These are phyloP conservation scores for Chloroclysta siterata DNA, from an alignment of 2,888 invertebrate species.

Conservation along the genomic window DNA sequence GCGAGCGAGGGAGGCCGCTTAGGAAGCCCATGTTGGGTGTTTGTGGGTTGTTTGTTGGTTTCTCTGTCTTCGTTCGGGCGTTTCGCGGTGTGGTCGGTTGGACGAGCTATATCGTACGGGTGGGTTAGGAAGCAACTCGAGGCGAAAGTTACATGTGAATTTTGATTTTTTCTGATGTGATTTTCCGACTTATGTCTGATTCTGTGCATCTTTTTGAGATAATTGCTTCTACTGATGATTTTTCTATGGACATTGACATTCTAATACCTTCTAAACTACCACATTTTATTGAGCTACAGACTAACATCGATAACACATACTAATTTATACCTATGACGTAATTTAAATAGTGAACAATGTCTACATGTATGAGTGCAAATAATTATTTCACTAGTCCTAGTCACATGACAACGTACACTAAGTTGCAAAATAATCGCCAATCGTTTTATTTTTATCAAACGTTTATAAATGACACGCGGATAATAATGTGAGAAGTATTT, in stretches of 20 bases:
- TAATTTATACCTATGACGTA: not conserved
- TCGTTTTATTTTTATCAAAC: not conserved
- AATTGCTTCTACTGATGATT: not conserved
- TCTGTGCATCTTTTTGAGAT: conserved; percentile 47
- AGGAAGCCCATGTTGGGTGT: conserved; percentile 67
- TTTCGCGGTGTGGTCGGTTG: conserved; percentile 47
- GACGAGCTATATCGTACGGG: conserved; percentile 42
- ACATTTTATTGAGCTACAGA: conserved; percentile 6
- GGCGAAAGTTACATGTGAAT: conserved; percentile 60
- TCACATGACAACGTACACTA: conserved; percentile 26
- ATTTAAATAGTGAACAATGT: conserved; percentile 1
- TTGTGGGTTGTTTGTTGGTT: conserved; percentile 43
- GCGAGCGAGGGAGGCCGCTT: conserved; percentile 74
- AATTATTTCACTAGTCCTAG: conserved; percentile 15
- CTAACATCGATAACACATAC: conserved; percentile 26
- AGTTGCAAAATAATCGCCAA: conserved; percentile 18
- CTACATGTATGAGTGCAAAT: conserved; percentile 21
- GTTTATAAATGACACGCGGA: not conserved
- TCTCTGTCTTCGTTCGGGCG: conserved; percentile 47
- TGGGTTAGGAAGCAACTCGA: conserved; percentile 43
- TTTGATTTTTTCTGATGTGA: conserved; percentile 8
- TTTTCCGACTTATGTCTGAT: conserved; percentile 44
- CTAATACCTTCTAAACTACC: conserved; percentile 1
- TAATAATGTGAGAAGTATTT: conserved; percentile 6
- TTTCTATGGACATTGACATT: conserved; percentile 13